Percentiles rank a stretch among this genome's conserved stretches.
Evolutionary conservation across 2,113 vertebrate genomes (phyloP).

Genomic region (Oreochromis spilurus): DNA sequence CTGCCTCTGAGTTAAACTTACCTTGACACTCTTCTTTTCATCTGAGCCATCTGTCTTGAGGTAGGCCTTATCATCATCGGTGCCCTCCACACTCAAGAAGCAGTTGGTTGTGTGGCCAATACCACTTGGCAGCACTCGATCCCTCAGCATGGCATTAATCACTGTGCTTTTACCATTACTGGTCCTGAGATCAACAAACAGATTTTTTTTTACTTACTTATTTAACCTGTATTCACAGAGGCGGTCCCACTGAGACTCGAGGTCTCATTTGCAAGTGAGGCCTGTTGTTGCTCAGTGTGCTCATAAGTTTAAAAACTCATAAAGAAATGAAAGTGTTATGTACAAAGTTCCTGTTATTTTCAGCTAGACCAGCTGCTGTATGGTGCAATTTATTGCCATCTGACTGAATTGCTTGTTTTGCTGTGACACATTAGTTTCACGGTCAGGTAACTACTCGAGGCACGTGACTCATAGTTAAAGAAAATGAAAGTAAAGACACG

Average conservation of each 20-base stretch:
- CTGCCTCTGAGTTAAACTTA: conserved; percentile 19
- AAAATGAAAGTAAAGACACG: not conserved
- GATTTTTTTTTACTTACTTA: not conserved
- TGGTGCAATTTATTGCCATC: not conserved
- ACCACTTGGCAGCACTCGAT: conserved; percentile 94
- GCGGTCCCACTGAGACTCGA: not conserved
- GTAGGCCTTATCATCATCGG: conserved; percentile 91
- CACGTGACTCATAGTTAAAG: not conserved
- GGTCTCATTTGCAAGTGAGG: not conserved
- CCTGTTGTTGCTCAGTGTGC: not conserved
- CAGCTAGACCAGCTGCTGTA: not conserved
- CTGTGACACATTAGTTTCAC: not conserved
- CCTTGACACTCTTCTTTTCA: conserved; percentile 95
- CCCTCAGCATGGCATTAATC: conserved; percentile 94
- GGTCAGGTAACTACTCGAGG: not conserved
- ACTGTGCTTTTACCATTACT: conserved; percentile 98
- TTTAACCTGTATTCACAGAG: not conserved
- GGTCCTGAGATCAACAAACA: conserved; percentile 73
- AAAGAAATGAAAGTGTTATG: not conserved
- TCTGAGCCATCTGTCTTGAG: conserved; percentile 97
- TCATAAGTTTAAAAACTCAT: not conserved
- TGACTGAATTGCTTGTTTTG: not conserved
- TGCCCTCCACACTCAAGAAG: conserved; percentile 96
- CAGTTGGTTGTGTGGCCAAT: conserved; percentile 99
- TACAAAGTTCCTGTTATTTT: not conserved